Percentiles rank a stretch among this genome's conserved stretches.
Conservation (phyloP, 2,888 invertebrate species). For the Gari tellinella region DNA sequence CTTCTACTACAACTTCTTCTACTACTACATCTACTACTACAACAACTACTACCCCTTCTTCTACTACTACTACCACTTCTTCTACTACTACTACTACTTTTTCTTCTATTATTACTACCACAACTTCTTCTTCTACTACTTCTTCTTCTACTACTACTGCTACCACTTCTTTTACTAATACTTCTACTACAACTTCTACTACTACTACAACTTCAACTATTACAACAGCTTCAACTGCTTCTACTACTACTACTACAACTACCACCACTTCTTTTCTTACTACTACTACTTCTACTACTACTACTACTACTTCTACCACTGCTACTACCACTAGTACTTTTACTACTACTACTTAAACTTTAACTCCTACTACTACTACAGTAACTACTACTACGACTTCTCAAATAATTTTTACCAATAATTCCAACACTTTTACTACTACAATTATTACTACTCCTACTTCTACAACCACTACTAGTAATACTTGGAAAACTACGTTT, state of each 20-base stretch:
- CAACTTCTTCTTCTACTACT: constrained; percentile 10
- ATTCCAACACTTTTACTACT: not conserved
- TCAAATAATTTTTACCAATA: not conserved
- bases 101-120: constrained; percentile 5
- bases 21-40: too few species aligned
- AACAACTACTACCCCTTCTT: too few species aligned
- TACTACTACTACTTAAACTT: too few species aligned
- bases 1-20: too few species aligned
- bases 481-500: not conserved
- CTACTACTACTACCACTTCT: constrained; percentile 2
- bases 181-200: constrained; percentile 10
- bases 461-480: constrained; percentile 10
- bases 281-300: too few species aligned
- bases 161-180: constrained; percentile 9
- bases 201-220: constrained; percentile 2
- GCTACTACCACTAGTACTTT: too few species aligned
- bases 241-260: not conserved
- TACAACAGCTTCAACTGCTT: constrained; percentile 3
- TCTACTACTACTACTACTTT: constrained; percentile 1
- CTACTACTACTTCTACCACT: too few species aligned
- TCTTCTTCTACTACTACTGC: constrained; percentile 2
- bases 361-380: too few species aligned
- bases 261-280: not conserved
- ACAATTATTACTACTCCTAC: constrained; percentile 3
- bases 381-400: too few species aligned